Evolutionary conservation across 2,888 invertebrate genomes (phyloP), one percentile per base, ranked within the genome.

Genomic region (Luperina nickerlii): DNA sequence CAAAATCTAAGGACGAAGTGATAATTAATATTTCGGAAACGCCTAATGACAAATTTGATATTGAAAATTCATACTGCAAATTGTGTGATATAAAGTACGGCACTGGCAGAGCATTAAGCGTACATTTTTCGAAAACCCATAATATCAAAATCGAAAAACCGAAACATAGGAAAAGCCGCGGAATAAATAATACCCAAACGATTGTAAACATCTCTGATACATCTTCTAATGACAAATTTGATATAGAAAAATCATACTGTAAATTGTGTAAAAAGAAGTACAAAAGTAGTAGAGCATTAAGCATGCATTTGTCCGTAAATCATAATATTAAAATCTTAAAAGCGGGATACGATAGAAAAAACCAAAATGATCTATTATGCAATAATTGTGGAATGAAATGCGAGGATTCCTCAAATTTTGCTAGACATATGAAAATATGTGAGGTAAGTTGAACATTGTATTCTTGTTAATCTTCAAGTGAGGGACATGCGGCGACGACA

Each of bases 241-340:
- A 94, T 83, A 76, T 94, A 27, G 90, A 92, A 3, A 92, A 92
- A 57, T 87, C 83, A 18, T 87, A 90, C 54, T 96, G 96, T 76
- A 93, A 94, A 79, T 88, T 93, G 78, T 96, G 96, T 79, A 78
- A 93, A 4, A 94, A 90, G 69, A 88, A 89, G 42, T 95, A 92
- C 78, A 84, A 85, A 27, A 89, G 63, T 32, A 32, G 83, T 0
- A 87, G 70, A 78, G 88, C 91, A 6, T 78, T 96, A 15, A 93
- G 92, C 72, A 86, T 92, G 32, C 96, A 96, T 88, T 90, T 92
- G 4, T 65, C 76, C 0, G 93, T 85, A 72, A 45, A 60, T 1
- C 96, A 96, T 87, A 89, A 92, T 2, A 87, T 92, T 8, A 89
- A 85, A 87, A 87, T 92, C 0, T 71, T 82, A 48, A 93, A 87